Evolutionary conservation across 2,797 vertebrate species (phyloP), one percentile per base, ranked within the genome.

Genomic region (Karalla daura): DNA sequence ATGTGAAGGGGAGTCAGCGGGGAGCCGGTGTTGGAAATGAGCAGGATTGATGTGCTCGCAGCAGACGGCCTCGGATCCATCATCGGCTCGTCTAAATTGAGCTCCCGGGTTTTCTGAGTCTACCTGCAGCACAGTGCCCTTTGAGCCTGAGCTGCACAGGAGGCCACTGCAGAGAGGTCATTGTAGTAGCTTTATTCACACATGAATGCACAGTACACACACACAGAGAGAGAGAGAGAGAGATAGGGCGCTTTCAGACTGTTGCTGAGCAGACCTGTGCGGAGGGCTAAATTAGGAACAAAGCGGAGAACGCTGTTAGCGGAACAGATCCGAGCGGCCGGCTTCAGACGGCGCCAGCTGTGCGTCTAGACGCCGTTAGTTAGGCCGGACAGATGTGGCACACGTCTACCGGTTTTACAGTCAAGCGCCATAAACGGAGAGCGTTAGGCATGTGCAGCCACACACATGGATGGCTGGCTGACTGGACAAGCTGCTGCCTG

Each of bases 1-100:
- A 86, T 50, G 85, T 79, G 83, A 90, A 85, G 86, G 86, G 76
- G 87, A 91, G 89, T 88, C 91, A 86, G 87, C 63, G 17, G 87
- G 87, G 84, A 82, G 86, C 76, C 20, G 81, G 40, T 83, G 86
- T 77, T 78, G 74, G 76, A 89, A n/a, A 83, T 76, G 86, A 86
- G 84, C 86, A 72, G 80, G 85, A 87, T 88, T 90, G 88, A 90
- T 89, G 87, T 74, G 69, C 60, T 85, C 86, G 68, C 87, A 88
- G 84, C 85, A 61, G 78, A 88, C 73, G 39, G 69, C 88, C 83
- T 56, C 68, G 50, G 88, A 88, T 87, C 82, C 87, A 79, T 89
- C 86, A 80, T 47, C 33, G 3, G 74, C 76, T 63, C 44, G 85
- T 84, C 80, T 68, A 63, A 84, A 78, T 78, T 15, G 74, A 79